Percentiles rank a stretch among this genome's conserved stretches.
These are phyloP conservation scores for Panurus biarmicus DNA, from an alignment of 2,113 vertebrate genomes.

Conservation along the genomic window DNA sequence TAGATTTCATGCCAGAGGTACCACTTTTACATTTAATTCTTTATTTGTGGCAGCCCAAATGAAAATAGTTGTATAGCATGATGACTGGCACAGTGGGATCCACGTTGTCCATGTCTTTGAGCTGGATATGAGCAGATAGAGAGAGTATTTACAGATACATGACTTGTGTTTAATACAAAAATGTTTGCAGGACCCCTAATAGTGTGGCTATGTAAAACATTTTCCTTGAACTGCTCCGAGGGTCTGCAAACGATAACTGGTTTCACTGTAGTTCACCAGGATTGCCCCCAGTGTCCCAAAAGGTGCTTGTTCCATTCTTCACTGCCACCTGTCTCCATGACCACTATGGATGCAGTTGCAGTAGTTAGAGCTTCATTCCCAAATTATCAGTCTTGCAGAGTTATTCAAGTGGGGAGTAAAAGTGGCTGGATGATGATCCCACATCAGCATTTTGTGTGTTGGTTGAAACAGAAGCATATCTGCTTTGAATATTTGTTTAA, in stretches of 20 bases:
- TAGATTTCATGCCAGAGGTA: slow-evolving; percentile 22
- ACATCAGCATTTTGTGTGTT: not conserved
- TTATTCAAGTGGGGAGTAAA: not conserved
- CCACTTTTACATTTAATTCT: not conserved
- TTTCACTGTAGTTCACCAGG: not conserved
- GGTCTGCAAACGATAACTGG: not conserved
- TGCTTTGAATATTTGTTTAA: not conserved
- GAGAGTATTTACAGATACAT: not conserved
- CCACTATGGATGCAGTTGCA: not conserved
- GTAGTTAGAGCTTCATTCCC: not conserved
- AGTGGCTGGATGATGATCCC: not conserved
- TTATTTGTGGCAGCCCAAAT: slow-evolving; percentile 6
- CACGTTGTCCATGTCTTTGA: not conserved
- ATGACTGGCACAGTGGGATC: not conserved
- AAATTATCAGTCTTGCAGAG: not conserved
- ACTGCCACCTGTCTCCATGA: not conserved
- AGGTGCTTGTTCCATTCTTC: not conserved
- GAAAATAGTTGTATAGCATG: not conserved
- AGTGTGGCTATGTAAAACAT: not conserved
- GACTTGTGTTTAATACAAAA: not conserved
- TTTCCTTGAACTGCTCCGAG: not conserved
- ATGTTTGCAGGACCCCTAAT: not conserved
- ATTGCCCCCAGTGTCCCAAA: not conserved
- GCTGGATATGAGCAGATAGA: not conserved
- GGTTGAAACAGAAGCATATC: not conserved